These are phyloP conservation scores for Bombus soroeensis DNA, from an alignment of 1,140 invertebrate species.

Conservation along the genomic window DNA sequence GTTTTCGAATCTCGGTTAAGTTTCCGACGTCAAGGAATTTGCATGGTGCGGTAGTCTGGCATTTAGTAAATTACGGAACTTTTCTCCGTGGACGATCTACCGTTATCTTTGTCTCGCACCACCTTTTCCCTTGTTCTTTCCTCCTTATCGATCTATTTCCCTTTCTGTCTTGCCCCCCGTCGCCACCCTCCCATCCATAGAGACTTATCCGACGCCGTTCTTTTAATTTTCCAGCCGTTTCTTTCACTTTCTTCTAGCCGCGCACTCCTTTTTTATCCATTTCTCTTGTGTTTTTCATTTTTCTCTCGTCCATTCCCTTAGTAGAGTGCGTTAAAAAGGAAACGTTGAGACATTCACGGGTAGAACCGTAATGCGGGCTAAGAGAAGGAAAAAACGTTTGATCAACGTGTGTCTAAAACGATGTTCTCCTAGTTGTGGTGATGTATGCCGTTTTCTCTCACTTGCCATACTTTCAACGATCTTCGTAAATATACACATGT, in stretches of 20 bases:
- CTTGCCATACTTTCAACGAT: neutral
- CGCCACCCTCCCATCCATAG: neutral
- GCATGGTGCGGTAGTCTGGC: slow-evolving; percentile 56
- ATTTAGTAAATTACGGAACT: slow-evolving; percentile 68
- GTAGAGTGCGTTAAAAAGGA: neutral
- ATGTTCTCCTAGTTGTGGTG: neutral
- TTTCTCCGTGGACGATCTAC: slow-evolving; percentile 53
- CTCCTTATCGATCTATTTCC: slow-evolving; percentile 27
- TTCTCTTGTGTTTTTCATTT: slow-evolving; percentile 12
- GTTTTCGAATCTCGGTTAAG: slow-evolving; percentile 62
- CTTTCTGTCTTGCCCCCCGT: slow-evolving; percentile 34
- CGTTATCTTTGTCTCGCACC: slow-evolving; percentile 26
- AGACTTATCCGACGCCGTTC: slow-evolving; percentile 21
- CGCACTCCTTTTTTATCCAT: neutral
- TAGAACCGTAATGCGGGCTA: neutral
- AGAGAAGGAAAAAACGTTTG: slow-evolving; percentile 1
- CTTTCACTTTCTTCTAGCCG: slow-evolving; percentile 20
- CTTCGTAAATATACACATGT: neutral
- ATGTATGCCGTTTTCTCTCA: neutral
- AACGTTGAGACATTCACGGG: neutral
- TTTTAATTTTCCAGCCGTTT: slow-evolving; percentile 33
- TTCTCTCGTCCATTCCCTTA: neutral
- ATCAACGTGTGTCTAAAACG: neutral
- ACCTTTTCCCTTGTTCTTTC: slow-evolving; percentile 20
- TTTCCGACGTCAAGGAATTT: slow-evolving; percentile 61